A percentile compares a stretch with the other conserved stretches of the same genome.
These are phyloP conservation scores for Theretra japonica DNA, from an alignment of 2,888 invertebrate genomes.

Conservation along the genomic window DNA sequence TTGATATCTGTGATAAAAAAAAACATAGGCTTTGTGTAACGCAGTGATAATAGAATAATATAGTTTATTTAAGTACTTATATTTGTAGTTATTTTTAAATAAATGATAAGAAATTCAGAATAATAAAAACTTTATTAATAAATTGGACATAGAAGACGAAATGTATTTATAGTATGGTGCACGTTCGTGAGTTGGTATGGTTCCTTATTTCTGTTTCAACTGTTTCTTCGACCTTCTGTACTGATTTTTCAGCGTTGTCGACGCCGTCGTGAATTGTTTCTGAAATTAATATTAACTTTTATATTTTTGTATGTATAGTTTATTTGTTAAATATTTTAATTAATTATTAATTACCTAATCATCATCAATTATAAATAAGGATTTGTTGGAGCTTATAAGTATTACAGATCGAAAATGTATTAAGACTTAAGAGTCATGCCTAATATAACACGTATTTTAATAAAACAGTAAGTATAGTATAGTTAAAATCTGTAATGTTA, in stretches of 20 bases:
- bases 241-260: constrained; percentile 69
- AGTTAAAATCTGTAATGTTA: too few species aligned
- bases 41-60: too few species aligned
- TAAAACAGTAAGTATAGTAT: too few species aligned
- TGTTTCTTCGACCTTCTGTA: constrained; percentile 75
- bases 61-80: not conserved
- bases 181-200: constrained; percentile 78
- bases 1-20: too few species aligned
- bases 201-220: constrained; percentile 77
- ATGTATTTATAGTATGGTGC: constrained; percentile 74
- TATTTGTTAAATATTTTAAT: not conserved
- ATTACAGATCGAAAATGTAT: too few species aligned
- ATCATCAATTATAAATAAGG: too few species aligned
- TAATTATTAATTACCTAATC: not conserved
- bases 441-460: too few species aligned
- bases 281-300: constrained; percentile 47
- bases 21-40: too few species aligned
- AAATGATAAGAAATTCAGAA: not conserved
- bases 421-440: too few species aligned
- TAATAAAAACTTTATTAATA: constrained; percentile 24
- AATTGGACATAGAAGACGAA: constrained; percentile 61
- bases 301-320: not conserved
- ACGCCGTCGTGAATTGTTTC: constrained; percentile 77
- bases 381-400: too few species aligned
- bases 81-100: not conserved